Base-by-base conservation (phyloP, 2,797 vertebrate species). In the Todus mexicanus region DNA sequence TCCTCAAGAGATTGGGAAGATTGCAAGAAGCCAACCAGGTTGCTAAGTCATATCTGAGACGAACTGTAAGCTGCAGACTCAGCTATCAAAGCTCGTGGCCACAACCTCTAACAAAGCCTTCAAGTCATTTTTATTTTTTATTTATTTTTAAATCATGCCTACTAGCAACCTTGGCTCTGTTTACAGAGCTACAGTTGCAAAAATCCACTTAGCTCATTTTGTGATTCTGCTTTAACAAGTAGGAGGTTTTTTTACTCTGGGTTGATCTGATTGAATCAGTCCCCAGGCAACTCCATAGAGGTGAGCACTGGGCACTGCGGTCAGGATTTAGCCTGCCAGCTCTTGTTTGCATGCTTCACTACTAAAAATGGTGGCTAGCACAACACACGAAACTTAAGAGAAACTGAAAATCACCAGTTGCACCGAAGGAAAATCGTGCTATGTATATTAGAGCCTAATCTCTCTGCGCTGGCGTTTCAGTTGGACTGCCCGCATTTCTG, bases 111-210 rank as follows among this genome's bases (percentile, higher is more conserved):
- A 50, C 16, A 84, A 86, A 78, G 79, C 80, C 93, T 92, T 59
- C 25, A 61, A 83, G 75, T 59, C 11, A 48, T 53, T 48, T 42
- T n/a, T n/a, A n/a, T 53, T 53, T 31, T 31, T 31, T 15, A 22
- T 51, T 15, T 38, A 51, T 51, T 89, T 79, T 63, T 37, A 1
- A 9, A 57, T n/a, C 0, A 94, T 92, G 59, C 79, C 93, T 87
- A 85, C 42, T 38, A 84, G 72, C 81, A 91, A 95, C 50, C 47
- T 87, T 82, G 65, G 43, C 68, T 84, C 60, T 43, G n/a, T 63
- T 79, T n/a, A 37, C 48, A 87, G 81, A 89, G 9, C 43, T 53
- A 40, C 69, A 91, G 50, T 25, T 71, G 35, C 86, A 83, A 72
- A 85, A 79, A 77, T 15, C 35, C 56, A 73, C 68, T 70, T 12